phyloP scores from a whole-genome alignment of 2,888 invertebrate genomes.

The Drosophila pegasa region DNA sequence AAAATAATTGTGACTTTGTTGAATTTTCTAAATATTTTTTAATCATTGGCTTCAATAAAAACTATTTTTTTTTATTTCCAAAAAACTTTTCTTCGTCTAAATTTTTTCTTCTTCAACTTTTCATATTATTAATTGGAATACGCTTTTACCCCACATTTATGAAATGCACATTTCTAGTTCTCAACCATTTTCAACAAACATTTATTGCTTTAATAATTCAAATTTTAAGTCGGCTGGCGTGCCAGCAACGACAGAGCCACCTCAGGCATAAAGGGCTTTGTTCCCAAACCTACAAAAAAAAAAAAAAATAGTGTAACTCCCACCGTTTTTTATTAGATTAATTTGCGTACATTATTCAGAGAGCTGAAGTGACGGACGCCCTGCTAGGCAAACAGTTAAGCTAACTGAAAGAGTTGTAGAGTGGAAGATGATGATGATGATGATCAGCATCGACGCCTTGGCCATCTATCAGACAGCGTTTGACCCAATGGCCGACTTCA shows the following conservation, averaged over 20 bases:
- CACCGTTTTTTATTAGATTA: slow-evolving; percentile 75
- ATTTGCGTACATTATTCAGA: slow-evolving; percentile 74
- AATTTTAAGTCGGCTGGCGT: slow-evolving; percentile 31
- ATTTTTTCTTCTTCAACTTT: not conserved
- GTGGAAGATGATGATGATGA: slow-evolving; percentile 38
- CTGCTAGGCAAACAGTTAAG: slow-evolving; percentile 39
- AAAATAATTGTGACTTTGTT: too few relatives aligned
- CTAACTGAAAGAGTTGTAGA: slow-evolving; percentile 21
- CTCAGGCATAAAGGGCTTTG: slow-evolving; percentile 29
- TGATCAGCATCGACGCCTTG: slow-evolving; percentile 68
- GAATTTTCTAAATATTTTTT: too few relatives aligned
- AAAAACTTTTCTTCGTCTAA: not conserved
- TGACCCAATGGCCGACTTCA: slow-evolving; percentile 80
- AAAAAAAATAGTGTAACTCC: slow-evolving; percentile 50
- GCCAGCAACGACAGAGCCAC: slow-evolving; percentile 19
- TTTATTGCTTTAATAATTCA: slow-evolving; percentile 66
- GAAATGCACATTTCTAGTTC: not conserved
- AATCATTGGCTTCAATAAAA: not conserved
- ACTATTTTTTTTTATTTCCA: not conserved
- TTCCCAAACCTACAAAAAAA: slow-evolving; percentile 42
- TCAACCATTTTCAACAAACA: slow-evolving; percentile 39
- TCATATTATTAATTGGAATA: not conserved
- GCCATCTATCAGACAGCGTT: slow-evolving; percentile 74
- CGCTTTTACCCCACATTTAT: slow-evolving; percentile 3
- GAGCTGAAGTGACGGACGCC: slow-evolving; percentile 65